Percentiles rank a stretch among this genome's conserved stretches.
Evolutionary conservation across 1,140 invertebrate species (phyloP).

Genomic region (Brachionus koreanus): DNA sequence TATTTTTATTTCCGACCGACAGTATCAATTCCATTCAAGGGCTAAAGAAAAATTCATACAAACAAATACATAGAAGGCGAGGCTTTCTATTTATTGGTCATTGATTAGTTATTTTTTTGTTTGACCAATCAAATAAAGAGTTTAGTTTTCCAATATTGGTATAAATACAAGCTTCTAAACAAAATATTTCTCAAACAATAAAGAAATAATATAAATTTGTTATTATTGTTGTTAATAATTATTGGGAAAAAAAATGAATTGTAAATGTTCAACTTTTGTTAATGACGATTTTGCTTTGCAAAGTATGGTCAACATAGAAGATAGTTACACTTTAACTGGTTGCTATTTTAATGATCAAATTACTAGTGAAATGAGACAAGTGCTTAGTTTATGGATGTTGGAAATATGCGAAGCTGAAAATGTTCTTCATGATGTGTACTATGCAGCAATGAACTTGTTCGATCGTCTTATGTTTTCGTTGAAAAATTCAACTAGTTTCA

Average conservation of each 20-base stretch:
- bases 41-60: not conserved
- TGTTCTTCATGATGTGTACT: conserved; percentile 84
- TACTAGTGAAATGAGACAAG: not conserved
- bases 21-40: not conserved
- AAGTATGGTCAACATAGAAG: conserved; percentile 13
- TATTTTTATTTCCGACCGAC: not conserved
- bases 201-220: not conserved
- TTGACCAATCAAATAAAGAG: not conserved
- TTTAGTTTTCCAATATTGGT: not conserved
- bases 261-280: not conserved
- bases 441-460: conserved; percentile 81
- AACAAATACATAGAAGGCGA: not conserved
- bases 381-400: not conserved
- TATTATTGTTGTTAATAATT: not conserved
- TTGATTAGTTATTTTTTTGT: not conserved
- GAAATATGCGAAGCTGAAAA: conserved; percentile 79
- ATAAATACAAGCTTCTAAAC: not conserved
- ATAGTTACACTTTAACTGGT: not conserved
- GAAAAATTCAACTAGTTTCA: conserved; percentile 62
- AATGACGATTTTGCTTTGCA: not conserved
- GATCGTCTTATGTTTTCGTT: conserved; percentile 72
- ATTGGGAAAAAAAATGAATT: not conserved
- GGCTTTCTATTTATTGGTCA: not conserved
- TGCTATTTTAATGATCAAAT: not conserved
- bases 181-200: not conserved